Evolutionary conservation across 1,140 invertebrate species (phyloP), one percentile per base, ranked within the genome.

Genomic region (Drosophila azteca): DNA sequence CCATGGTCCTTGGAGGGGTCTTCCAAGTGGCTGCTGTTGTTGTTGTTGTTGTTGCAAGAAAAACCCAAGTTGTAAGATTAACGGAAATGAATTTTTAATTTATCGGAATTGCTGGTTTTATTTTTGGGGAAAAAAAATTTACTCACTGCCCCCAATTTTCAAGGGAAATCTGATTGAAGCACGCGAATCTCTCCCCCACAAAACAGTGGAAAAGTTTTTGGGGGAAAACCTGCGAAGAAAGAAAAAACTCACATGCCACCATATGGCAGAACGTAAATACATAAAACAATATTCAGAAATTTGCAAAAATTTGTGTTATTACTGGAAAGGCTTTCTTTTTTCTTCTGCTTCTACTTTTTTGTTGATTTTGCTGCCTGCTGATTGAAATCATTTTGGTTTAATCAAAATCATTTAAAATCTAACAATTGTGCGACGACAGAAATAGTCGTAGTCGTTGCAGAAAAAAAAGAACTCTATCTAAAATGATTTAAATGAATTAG

Each of bases 401-500:
- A 85, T 85, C 61, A 82, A 82, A 76, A 67, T 77, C 63, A 82
- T 66, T 85, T 85, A 59, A 71, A 71, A 63, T 24, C 63, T 67
- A 68, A 75, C 82, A 67, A 85, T 69, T 73, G 58, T 72, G 64
- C 54, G 51, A 35, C 54, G 51, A 35, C 70, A 71, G 57, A 82
- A 85, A 85, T 88, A 85, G 82, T 68, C 66, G 44, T 11, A 13
- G 24, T 22, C 20, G 31, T 22, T 15, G 60, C 15, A 26, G 64
- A 69, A 68, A 67, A 67, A 65, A 51, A 24, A 35, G 22, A 79
- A 50, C 67, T 58, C 53, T 62, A 69, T 64, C 82, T 82, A 72
- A 85, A 85, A 87, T 85, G 74, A 88, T 78, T 82, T 85, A 87
- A 85, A 82, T 75, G 65, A 85, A 87, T 85, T 87, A 77, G 72